phyloP scores from a whole-genome alignment of 2,888 invertebrate genomes.

The Drosophila imparisetae region DNA sequence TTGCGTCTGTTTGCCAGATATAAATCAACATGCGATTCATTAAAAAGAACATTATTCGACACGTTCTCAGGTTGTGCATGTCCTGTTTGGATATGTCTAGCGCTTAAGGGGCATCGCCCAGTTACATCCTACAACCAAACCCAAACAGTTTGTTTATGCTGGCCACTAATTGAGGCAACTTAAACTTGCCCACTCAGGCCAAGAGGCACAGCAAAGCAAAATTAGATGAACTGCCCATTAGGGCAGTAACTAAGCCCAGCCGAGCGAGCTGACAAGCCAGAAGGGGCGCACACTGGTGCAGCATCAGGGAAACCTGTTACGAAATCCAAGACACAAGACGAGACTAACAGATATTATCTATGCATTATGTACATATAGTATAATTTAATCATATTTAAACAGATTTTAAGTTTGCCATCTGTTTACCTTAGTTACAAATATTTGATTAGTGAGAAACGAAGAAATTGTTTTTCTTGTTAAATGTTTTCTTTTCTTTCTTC shows the following conservation, averaged over 20 bases:
- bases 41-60: slow-evolving; percentile 65
- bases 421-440: background rate
- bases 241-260: slow-evolving; percentile 6
- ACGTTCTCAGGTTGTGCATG: slow-evolving; percentile 41
- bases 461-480: background rate
- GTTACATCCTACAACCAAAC: slow-evolving; percentile 13
- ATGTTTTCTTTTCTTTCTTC: background rate
- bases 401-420: background rate
- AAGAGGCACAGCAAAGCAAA: slow-evolving; percentile 25
- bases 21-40: slow-evolving; percentile 61
- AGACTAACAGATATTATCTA: background rate
- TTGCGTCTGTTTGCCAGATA: slow-evolving; percentile 29
- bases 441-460: background rate
- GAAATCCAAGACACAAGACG: background rate
- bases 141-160: slow-evolving; percentile 41
- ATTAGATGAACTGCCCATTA: slow-evolving; percentile 23
- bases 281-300: slow-evolving; percentile 5
- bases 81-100: slow-evolving; percentile 18
- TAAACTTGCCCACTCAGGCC: slow-evolving; percentile 50
- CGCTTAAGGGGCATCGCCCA: slow-evolving; percentile 25
- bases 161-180: slow-evolving; percentile 70
- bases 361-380: no score
- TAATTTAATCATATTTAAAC: background rate
- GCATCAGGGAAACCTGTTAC: background rate
- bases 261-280: slow-evolving; percentile 5